Evolutionary conservation across 2,888 invertebrate species (phyloP).

Genomic region (Tetragonula carbonaria): DNA sequence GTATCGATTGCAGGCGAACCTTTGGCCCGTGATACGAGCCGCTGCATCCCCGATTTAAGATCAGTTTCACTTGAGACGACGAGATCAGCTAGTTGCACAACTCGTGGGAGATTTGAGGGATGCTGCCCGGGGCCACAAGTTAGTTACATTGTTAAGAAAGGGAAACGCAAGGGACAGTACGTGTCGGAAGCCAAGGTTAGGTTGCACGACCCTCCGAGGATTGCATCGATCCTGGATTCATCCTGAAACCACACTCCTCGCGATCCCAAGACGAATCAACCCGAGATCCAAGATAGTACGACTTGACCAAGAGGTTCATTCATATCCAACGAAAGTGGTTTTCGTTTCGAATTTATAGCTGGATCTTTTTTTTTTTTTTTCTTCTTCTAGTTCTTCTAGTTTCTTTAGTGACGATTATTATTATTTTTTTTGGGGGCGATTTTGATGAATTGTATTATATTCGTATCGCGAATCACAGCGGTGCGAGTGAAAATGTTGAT

Average conservation of each 20-base stretch:
- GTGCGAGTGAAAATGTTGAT: too few species aligned
- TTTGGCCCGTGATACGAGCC: background rate
- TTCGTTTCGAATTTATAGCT: conserved; percentile 41
- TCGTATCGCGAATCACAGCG: too few species aligned
- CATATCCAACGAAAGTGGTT: conserved; percentile 66
- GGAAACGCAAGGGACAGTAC: conserved; percentile 31
- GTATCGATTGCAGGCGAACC: conserved; percentile 8
- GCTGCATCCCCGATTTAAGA: background rate
- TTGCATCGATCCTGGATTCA: conserved; percentile 49
- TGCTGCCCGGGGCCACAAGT: conserved; percentile 40
- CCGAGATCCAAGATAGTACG: conserved; percentile 47
- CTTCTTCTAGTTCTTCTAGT: too few species aligned
- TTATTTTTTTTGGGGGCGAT: too few species aligned
- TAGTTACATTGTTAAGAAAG: conserved; percentile 52
- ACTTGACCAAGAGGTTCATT: conserved; percentile 6
- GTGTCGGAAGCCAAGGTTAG: conserved; percentile 57
- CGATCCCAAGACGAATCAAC: conserved; percentile 68
- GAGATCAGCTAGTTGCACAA: conserved; percentile 26
- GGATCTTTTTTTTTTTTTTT: too few species aligned
- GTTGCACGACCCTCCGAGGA: conserved; percentile 25
- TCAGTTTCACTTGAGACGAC: conserved; percentile 35
- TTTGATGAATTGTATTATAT: too few species aligned
- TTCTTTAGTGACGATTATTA: too few species aligned
- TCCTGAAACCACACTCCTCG: conserved; percentile 65
- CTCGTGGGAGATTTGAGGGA: conserved; percentile 48